Conservation (phyloP, 2,888 invertebrate species). For the Mantis religiosa region DNA sequence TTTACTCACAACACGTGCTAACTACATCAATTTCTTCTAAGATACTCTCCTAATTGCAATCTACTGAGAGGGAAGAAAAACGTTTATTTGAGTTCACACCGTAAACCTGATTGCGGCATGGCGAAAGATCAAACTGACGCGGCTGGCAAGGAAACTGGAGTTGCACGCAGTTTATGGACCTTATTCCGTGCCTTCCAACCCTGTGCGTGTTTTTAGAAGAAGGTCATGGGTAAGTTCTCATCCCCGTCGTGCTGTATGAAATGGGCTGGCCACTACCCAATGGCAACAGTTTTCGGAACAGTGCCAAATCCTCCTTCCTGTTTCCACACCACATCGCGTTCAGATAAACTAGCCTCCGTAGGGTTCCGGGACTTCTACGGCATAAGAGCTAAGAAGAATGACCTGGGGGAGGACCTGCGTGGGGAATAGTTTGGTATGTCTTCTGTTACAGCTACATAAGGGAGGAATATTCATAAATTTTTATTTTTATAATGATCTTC, state of each 20-base stretch:
- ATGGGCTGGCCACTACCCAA: conserved; percentile 12
- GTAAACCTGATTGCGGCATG: background rate
- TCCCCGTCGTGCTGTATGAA: background rate
- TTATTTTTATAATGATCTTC: background rate
- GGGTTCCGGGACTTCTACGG: conserved; percentile 3
- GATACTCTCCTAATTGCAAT: background rate
- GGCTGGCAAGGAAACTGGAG: background rate
- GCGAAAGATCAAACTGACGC: background rate
- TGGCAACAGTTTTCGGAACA: conserved; percentile 17
- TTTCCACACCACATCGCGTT: background rate
- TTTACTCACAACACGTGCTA: too few species aligned
- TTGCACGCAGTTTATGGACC: background rate
- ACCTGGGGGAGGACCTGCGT: background rate
- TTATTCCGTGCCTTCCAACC: background rate
- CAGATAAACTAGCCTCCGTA: background rate
- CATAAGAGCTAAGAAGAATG: background rate
- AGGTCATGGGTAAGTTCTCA: background rate
- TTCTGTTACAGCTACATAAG: background rate
- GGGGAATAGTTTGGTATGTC: background rate
- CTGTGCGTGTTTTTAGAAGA: background rate
- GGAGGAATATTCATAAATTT: background rate
- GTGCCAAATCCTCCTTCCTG: conserved; percentile 8
- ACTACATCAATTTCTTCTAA: background rate
- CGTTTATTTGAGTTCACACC: background rate
- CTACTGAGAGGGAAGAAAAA: background rate